Evolutionary conservation across 2,797 vertebrate genomes (phyloP).

Genomic region (Sebastes alutus): DNA sequence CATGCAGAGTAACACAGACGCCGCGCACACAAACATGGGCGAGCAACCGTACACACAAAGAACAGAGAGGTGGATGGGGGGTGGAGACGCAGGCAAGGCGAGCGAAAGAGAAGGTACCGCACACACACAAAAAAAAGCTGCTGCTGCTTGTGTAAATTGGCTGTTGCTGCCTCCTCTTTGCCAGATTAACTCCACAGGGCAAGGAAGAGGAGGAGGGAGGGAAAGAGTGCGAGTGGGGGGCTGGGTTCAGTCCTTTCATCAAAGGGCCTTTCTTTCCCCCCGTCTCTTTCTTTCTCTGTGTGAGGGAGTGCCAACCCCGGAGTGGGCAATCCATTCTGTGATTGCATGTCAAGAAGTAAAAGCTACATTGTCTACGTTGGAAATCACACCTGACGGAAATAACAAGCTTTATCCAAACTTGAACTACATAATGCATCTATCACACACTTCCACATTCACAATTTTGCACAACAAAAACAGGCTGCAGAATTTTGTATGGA

Average conservation of each 20-base stretch:
- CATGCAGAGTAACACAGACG: slow-evolving; percentile 19
- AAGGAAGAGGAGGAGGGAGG: slow-evolving; percentile 63
- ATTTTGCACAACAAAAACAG: slow-evolving; percentile 32
- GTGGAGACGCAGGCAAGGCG: slow-evolving; percentile 36
- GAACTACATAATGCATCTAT: slow-evolving; percentile 14
- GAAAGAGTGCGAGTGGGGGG: slow-evolving; percentile 61
- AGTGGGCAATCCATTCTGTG: slow-evolving; percentile 65
- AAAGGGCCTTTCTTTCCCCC: slow-evolving; percentile 64
- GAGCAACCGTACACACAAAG: slow-evolving; percentile 57
- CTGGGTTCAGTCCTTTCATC: slow-evolving; percentile 76
- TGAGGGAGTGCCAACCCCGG: slow-evolving; percentile 66
- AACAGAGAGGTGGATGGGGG: slow-evolving; percentile 55
- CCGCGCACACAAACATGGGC: slow-evolving; percentile 36
- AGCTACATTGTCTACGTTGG: slow-evolving; percentile 20
- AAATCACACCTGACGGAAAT: slow-evolving; percentile 46
- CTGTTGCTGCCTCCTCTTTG: slow-evolving; percentile 76
- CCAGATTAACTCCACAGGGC: slow-evolving; percentile 83
- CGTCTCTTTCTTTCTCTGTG: slow-evolving; percentile 45
- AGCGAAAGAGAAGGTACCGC: slow-evolving; percentile 33
- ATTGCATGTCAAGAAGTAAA: slow-evolving; percentile 58
- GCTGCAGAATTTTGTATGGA: slow-evolving; percentile 4
- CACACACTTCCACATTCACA: slow-evolving; percentile 10
- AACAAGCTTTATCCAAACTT: slow-evolving; percentile 25
- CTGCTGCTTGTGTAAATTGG: slow-evolving; percentile 76
- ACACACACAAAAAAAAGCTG: slow-evolving; percentile 37